Evolutionary conservation across 2,797 vertebrate species (phyloP).

Genomic region (Calcarius lapponicus): DNA sequence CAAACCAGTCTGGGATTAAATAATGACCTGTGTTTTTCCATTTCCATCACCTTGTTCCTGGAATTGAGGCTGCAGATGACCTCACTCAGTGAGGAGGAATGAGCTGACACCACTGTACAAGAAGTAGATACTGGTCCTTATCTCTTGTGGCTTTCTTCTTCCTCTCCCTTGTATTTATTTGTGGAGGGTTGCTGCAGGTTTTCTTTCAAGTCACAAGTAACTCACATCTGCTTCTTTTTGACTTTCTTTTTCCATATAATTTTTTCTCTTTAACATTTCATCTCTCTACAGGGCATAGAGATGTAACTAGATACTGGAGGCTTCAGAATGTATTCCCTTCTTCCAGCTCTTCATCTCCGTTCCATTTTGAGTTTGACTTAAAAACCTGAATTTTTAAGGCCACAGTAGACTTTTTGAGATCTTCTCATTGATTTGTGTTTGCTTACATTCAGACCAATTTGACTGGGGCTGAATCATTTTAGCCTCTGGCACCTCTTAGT

Average conservation of each 20-base stretch:
- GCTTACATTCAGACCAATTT: background rate
- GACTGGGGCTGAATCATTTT: background rate
- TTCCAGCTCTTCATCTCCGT: background rate
- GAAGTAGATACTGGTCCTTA: background rate
- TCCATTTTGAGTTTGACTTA: background rate
- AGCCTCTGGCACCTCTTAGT: background rate
- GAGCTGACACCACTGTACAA: background rate
- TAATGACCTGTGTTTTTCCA: constrained; percentile 10
- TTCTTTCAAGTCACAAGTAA: background rate
- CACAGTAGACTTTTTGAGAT: background rate
- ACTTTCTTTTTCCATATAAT: background rate
- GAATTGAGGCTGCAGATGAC: constrained; percentile 50
- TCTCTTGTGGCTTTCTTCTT: background rate
- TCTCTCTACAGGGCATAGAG: background rate
- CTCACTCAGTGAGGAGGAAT: constrained; percentile 38
- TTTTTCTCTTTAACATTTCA: background rate
- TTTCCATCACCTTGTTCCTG: constrained; percentile 45
- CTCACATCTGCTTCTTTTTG: background rate
- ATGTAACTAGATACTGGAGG: background rate
- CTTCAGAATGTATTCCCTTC: background rate
- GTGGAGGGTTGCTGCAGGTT: background rate
- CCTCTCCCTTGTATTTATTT: background rate
- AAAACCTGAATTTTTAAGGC: background rate
- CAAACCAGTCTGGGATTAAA: background rate
- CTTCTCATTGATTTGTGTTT: background rate